A percentile compares a stretch with the other conserved stretches of the same genome.
phyloP scores from a whole-genome alignment of 2,888 invertebrate species.

The Steinernema carpocapsae region DNA sequence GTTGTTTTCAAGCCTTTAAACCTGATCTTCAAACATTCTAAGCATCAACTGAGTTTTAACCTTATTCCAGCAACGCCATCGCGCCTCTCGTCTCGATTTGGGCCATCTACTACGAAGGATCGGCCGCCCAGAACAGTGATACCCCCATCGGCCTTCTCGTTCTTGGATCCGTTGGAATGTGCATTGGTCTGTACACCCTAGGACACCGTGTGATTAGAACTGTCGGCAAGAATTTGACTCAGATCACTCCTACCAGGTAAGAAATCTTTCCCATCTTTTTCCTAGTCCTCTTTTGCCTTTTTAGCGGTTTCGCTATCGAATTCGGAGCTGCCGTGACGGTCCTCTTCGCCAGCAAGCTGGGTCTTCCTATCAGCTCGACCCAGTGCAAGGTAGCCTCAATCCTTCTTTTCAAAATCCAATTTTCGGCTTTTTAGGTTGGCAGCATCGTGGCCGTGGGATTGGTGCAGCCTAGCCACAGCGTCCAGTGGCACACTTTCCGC shows the following conservation, averaged over 20 bases:
- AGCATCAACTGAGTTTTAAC: too few species aligned
- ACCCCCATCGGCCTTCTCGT: constrained; percentile 76
- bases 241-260: constrained; percentile 92
- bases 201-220: constrained; percentile 94
- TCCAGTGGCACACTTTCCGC: constrained; percentile 74
- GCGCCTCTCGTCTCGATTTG: constrained; percentile 93
- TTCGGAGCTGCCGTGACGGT: constrained; percentile 95
- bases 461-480: constrained; percentile 75
- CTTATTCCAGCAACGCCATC: constrained; percentile 79
- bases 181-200: constrained; percentile 93
- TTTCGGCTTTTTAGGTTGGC: constrained; percentile 73
- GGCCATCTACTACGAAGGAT: constrained; percentile 84
- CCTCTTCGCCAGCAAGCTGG: constrained; percentile 91
- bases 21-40: too few species aligned
- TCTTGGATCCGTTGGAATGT: constrained; percentile 93
- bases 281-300: neutral
- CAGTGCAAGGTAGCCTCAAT: constrained; percentile 84
- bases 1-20: too few species aligned
- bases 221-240: constrained; percentile 91
- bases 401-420: neutral
- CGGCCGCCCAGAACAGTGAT: constrained; percentile 74
- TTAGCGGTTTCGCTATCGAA: constrained; percentile 86
- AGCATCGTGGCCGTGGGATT: constrained; percentile 96
- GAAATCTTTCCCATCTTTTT: neutral
- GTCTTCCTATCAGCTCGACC: constrained; percentile 89